These are phyloP conservation scores for Nomada goodeniana DNA, from an alignment of 2,888 invertebrate genomes.

Conservation along the genomic window DNA sequence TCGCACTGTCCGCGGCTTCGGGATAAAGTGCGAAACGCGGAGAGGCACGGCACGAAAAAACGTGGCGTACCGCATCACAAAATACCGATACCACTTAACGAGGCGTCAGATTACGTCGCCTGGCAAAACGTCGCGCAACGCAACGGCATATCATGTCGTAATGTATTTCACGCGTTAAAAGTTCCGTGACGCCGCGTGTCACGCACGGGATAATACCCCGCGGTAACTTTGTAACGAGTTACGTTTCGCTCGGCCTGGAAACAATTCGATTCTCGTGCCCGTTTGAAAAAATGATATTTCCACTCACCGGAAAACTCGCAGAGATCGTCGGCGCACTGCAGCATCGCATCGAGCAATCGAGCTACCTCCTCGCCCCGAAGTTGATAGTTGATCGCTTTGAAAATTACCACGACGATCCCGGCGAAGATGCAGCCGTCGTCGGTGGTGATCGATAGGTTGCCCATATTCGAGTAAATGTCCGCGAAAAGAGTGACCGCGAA, in stretches of 20 bases:
- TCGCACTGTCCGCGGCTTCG: background rate
- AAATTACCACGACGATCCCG: slow-evolving; percentile 72
- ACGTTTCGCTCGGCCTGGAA: background rate
- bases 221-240: background rate
- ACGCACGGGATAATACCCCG: no score
- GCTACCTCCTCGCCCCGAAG: slow-evolving; percentile 59
- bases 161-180: background rate
- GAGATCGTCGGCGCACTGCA: slow-evolving; percentile 63
- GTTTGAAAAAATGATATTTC: background rate
- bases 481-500: slow-evolving; percentile 68
- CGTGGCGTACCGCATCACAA: background rate
- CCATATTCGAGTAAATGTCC: slow-evolving; percentile 65
- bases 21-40: background rate
- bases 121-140: background rate
- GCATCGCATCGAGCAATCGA: slow-evolving; percentile 43
- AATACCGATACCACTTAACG: background rate
- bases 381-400: slow-evolving; percentile 71
- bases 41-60: background rate
- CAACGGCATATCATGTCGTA: background rate
- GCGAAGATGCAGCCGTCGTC: slow-evolving; percentile 76
- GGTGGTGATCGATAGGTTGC: slow-evolving; percentile 70
- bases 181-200: no score
- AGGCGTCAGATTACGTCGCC: background rate
- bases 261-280: background rate
- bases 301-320: slow-evolving; percentile 68